Evolutionary conservation across 2,113 vertebrate species (phyloP), one percentile per base, ranked within the genome.

Genomic region (Coptodon bakossiorum): DNA sequence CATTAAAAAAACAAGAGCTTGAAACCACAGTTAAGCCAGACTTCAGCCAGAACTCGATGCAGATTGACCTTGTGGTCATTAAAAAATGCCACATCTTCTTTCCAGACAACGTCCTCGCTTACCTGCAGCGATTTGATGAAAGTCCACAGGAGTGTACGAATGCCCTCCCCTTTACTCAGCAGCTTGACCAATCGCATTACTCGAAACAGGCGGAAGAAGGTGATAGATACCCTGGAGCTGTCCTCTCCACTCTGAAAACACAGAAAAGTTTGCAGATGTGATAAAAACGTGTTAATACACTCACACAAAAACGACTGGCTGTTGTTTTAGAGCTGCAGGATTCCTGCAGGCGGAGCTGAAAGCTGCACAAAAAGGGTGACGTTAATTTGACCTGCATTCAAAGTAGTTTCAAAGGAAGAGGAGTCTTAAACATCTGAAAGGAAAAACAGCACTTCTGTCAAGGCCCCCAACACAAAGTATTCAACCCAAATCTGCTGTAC

Each of bases 101-200:
- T 78, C 27, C 43, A 52, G 45, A 52, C 73, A 19, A 52, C 1
- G 10, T 52, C 16, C 3, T 31, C 2, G 6, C 92, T 90, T 89
- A 99, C 99, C 98, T 99, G 99, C 92, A 99, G 97, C 5, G 99
- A 99, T 81, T 99, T 99, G 96, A 99, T 98, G 96, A 99, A 99
- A 17, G 98, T 99, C 99, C 99, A 99, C 40, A 99, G 97, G 88
- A 99, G 96, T 0, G 98, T 99, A 7, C 98, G 97, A 93, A 99
- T 99, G 85, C 98, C 99, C 95, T 99, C 98, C 88, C 99, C 99
- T 29, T 98, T 98, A 93, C 98, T 99, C 93, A 99, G 97, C 85
- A 99, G 96, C 96, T 99, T 99, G 91, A 99, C 99, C 43, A 99
- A 96, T 80, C 99, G 97, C 98, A 99, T 99, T 90, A 99, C 99